Conservation (phyloP, 2,888 invertebrate genomes). For the Pheosia gnoma region DNA sequence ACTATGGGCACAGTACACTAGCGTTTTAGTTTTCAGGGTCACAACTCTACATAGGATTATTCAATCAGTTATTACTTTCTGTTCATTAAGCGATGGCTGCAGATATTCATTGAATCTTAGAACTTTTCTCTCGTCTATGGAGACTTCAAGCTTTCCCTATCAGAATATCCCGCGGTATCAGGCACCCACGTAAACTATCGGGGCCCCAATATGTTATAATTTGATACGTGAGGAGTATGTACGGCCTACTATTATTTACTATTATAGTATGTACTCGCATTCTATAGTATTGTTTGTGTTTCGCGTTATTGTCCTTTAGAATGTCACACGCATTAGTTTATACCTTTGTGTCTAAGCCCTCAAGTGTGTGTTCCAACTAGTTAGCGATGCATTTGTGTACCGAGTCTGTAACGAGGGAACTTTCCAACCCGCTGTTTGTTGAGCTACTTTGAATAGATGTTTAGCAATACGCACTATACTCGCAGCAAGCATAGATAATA, state of each 20-base stretch:
- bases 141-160: too few species aligned
- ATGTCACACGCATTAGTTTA: constrained; percentile 30
- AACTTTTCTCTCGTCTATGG: too few species aligned
- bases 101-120: too few species aligned
- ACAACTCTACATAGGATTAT: too few species aligned
- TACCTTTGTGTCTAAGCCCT: constrained; percentile 22
- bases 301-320: constrained; percentile 23
- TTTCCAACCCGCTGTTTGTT: background rate
- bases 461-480: background rate
- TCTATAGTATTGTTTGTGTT: background rate
- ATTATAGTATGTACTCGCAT: background rate
- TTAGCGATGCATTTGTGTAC: background rate
- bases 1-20: background rate
- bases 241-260: background rate
- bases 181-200: too few species aligned
- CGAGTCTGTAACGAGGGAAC: background rate
- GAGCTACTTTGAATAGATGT: background rate
- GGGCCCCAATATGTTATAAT: too few species aligned
- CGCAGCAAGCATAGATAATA: background rate
- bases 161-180: too few species aligned
- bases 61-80: too few species aligned
- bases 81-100: too few species aligned
- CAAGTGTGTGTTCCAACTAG: constrained; percentile 2
- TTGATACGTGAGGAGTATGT: background rate
- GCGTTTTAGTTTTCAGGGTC: background rate